A percentile compares a stretch with the other conserved stretches of the same genome.
These are phyloP conservation scores for Triplophysa dalaica DNA, from an alignment of 2,113 vertebrate species.

Conservation along the genomic window DNA sequence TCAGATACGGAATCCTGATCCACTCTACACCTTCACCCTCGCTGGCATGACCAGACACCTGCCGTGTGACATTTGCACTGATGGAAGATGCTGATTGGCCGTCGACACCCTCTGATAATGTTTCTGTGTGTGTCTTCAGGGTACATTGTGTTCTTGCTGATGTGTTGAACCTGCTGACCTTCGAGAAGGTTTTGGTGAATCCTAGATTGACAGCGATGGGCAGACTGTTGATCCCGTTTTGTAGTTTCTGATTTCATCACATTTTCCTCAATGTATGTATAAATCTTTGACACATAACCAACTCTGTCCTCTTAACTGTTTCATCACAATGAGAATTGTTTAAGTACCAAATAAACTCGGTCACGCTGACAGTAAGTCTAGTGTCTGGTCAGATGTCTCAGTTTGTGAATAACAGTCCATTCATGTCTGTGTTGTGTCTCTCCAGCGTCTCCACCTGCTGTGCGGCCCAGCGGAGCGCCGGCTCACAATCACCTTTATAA, in stretches of 20 bases:
- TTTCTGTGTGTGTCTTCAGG: conserved; percentile 5
- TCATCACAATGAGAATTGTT: neutral
- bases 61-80: conserved; percentile 58
- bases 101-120: neutral
- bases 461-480: conserved; percentile 51
- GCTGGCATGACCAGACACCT: conserved; percentile 37
- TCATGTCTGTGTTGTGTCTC: neutral
- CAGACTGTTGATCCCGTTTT: no score
- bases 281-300: no score
- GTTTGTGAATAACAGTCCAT: neutral
- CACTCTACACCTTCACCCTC: conserved; percentile 24
- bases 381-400: neutral
- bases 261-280: no score
- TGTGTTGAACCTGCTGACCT: conserved; percentile 63
- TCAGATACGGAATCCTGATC: no score
- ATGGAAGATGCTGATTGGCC: neutral
- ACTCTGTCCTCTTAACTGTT: neutral
- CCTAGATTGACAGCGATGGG: conserved; percentile 46
- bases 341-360: neutral
- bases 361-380: conserved; percentile 6
- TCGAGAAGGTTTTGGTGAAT: conserved; percentile 63
- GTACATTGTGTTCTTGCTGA: neutral
- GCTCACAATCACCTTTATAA: conserved; percentile 37
- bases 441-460: conserved; percentile 59
- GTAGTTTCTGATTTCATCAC: no score